These are phyloP conservation scores for Oikopleura albicans DNA, from an alignment of 23 tunicate genomes.

Conservation along the genomic window DNA sequence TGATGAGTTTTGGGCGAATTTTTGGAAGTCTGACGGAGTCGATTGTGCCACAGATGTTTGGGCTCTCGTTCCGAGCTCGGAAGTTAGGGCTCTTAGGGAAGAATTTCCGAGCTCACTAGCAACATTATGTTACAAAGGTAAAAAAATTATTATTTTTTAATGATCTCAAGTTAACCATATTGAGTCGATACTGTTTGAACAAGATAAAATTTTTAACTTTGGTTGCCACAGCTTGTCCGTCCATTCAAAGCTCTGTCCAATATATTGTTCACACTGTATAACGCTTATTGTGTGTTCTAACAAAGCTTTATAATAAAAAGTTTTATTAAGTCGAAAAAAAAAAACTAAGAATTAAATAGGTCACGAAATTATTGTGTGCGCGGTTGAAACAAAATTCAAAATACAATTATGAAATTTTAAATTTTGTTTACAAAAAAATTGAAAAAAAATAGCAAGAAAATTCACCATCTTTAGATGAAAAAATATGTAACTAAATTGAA, in stretches of 20 bases:
- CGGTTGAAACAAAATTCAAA: too few relatives aligned
- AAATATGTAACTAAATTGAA: not conserved
- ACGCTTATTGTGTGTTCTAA: too few relatives aligned
- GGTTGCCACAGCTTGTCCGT: not conserved
- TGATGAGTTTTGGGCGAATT: conserved; percentile 93
- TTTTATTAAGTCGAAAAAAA: too few relatives aligned
- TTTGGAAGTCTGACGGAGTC: conserved; percentile 59
- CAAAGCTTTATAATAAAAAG: too few relatives aligned
- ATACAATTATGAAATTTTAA: too few relatives aligned
- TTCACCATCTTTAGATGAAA: not conserved
- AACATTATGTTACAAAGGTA: conserved; percentile 59
- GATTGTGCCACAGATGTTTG: conserved; percentile 62
- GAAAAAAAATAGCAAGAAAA: not conserved
- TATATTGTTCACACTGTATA: too few relatives aligned
- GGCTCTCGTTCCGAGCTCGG: conserved; percentile 87
- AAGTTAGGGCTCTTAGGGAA: conserved; percentile 69
- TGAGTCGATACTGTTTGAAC: not conserved
- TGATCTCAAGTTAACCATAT: not conserved
- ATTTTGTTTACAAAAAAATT: too few relatives aligned
- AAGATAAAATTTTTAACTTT: not conserved
- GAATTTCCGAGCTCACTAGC: conserved; percentile 86
- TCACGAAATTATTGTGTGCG: too few relatives aligned
- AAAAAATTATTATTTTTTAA: not conserved
- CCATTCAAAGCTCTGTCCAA: too few relatives aligned
- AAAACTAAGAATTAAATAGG: too few relatives aligned